Conservation (phyloP, 2,113 vertebrate species). For the Nannobrachium achirus region DNA sequence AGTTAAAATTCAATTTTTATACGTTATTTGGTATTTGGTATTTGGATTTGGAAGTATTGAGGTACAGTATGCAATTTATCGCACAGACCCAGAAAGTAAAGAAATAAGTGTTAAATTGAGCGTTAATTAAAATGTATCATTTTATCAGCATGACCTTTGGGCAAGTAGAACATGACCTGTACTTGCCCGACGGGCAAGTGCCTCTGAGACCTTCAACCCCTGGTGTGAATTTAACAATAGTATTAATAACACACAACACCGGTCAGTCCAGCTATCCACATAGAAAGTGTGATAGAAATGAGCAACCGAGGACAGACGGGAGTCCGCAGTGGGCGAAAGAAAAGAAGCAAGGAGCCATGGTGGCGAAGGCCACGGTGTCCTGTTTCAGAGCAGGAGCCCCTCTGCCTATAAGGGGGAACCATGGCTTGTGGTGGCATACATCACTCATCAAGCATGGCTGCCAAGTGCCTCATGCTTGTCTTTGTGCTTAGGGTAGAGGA, state of each 20-base stretch:
- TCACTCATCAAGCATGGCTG: slow-evolving; percentile 60
- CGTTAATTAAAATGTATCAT: too few relatives aligned
- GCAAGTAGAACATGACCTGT: too few relatives aligned
- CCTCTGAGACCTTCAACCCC: too few relatives aligned
- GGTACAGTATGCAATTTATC: too few relatives aligned
- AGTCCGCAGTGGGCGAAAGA: slow-evolving; percentile 68
- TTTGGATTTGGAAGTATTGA: too few relatives aligned
- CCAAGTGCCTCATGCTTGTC: slow-evolving; percentile 73
- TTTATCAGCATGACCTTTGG: too few relatives aligned
- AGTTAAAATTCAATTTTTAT: too few relatives aligned
- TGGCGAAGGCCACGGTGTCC: slow-evolving; percentile 60
- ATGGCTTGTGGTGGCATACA: slow-evolving; percentile 29
- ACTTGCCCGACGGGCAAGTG: too few relatives aligned
- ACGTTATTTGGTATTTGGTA: not conserved
- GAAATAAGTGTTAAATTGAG: too few relatives aligned
- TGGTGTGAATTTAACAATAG: slow-evolving; percentile 75
- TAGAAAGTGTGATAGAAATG: slow-evolving; percentile 66
- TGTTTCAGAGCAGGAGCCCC: slow-evolving; percentile 62
- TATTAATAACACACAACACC: slow-evolving; percentile 73
- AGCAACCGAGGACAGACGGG: slow-evolving; percentile 73
- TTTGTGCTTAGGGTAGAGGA: slow-evolving; percentile 59
- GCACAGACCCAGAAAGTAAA: too few relatives aligned
- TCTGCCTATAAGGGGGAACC: slow-evolving; percentile 36
- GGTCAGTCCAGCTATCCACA: slow-evolving; percentile 15
- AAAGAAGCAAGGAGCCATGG: slow-evolving; percentile 60